Percentiles rank a stretch among this genome's conserved stretches.
Evolutionary conservation across 2,113 vertebrate genomes (phyloP).

Genomic region (Alouatta palliata): DNA sequence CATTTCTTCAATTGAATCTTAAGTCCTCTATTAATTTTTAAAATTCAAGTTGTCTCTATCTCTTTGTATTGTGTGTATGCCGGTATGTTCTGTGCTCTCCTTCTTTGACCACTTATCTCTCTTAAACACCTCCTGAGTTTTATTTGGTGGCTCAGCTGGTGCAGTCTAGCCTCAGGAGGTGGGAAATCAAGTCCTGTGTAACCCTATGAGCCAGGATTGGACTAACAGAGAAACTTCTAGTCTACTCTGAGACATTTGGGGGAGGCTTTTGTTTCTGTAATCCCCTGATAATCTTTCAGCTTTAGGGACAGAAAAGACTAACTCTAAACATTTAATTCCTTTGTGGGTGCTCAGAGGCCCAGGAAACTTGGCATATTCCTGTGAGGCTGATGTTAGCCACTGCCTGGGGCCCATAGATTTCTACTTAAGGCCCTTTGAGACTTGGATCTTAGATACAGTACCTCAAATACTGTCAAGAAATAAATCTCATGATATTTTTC

Average conservation of each 20-base stretch:
- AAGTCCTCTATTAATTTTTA: not conserved
- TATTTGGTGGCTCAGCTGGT: not conserved
- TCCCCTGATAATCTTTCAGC: not conserved
- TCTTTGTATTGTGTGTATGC: not conserved
- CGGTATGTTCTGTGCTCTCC: too few relatives aligned
- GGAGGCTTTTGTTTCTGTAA: not conserved
- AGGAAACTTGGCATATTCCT: not conserved
- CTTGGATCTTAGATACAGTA: not conserved
- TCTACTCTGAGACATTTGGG: not conserved
- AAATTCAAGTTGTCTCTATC: not conserved
- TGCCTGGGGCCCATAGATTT: not conserved
- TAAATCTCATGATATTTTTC: not conserved
- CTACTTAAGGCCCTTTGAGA: not conserved
- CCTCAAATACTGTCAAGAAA: not conserved
- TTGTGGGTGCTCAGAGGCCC: fast-evolving
- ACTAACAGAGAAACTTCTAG: fast-evolving
- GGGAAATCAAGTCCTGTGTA: not conserved
- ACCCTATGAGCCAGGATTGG: fast-evolving
- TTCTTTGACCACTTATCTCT: not conserved
- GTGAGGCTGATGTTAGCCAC: not conserved
- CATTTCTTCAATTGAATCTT: not conserved
- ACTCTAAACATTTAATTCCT: not conserved
- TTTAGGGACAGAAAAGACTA: fast-evolving
- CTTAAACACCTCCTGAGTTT: not conserved
- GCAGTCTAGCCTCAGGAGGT: not conserved